These are phyloP conservation scores for Hippocampus barbouri DNA, from an alignment of 2,113 vertebrate genomes.

Conservation along the genomic window DNA sequence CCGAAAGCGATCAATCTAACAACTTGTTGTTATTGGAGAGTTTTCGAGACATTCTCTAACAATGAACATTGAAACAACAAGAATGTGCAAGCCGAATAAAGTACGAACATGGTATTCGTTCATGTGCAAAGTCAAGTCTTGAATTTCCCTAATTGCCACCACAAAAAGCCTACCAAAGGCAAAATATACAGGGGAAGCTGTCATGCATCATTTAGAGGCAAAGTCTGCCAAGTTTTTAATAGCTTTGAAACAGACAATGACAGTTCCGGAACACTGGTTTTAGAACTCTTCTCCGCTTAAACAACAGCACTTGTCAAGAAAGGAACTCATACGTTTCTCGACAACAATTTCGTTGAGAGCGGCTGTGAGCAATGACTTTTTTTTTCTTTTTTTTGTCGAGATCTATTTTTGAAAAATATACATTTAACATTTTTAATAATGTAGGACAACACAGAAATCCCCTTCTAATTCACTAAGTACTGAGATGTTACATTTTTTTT, in stretches of 20 bases:
- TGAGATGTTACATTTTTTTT: not conserved
- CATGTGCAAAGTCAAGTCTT: not conserved
- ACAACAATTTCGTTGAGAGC: not conserved
- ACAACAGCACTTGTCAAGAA: not conserved
- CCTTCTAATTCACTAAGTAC: not conserved
- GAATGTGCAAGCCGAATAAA: not conserved
- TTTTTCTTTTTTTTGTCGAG: not conserved
- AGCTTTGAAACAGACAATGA: not conserved
- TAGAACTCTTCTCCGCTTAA: not conserved
- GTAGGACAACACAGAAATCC: not conserved
- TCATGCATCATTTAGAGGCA: conserved; percentile 1
- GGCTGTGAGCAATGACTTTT: not conserved
- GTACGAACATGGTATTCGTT: not conserved
- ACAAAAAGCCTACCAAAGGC: not conserved
- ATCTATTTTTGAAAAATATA: not conserved
- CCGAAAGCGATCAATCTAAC: no score
- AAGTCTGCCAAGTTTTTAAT: not conserved
- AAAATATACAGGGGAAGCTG: not conserved
- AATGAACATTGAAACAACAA: not conserved
- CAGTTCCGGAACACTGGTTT: conserved; percentile 3
- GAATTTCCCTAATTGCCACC: not conserved
- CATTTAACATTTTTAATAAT: not conserved
- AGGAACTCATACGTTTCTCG: not conserved
- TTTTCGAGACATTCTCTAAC: no score
- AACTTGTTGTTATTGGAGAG: no score